Evolutionary conservation across 2,888 invertebrate genomes (phyloP), one percentile per base, ranked within the genome.

Genomic region (Chaitophorus viminalis): DNA sequence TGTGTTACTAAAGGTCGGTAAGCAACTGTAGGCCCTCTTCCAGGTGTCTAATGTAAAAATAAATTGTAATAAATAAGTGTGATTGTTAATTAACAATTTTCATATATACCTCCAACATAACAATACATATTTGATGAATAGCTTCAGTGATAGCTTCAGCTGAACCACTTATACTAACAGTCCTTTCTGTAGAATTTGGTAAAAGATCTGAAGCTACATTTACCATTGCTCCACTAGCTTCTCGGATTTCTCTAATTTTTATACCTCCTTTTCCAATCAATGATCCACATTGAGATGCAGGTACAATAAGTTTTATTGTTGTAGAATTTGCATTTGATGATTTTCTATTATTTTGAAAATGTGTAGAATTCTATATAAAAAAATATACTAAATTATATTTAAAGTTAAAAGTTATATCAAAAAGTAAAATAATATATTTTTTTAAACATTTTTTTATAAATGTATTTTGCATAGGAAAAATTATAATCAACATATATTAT

Each of bases 191-290:
- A 65, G 99, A 99, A 93, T 98, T 98, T 89, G 99, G 99, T 92
- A 99, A 93, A 98, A 99, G 99, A 93, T 99, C 99, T 91, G 98
- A 98, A 89, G 99, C 99, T 90, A 99, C 99, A 93, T 96, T 94
- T 91, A 97, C 96, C 89, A 96, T 96, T 89, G 97, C 97, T 88
- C 97, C 96, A 89, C 97, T 96, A 91, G 98, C 98, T 92, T 99
- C 99, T 90, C 99, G 94, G 91, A 99, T 99, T 93, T 99, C 99
- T 93, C 99, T 99, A 92, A 99, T 99, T 93, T 99, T 99, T 90
- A 98, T 97, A 90, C 99, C 99, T 89, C 99, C 99, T 92, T 99
- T 99, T 92, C 99, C 99, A 92, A 99, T 99, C 91, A 99, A 95
- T 65, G 99, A 99, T 90, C 99, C 99, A 93, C 99, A 99, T 93